These are phyloP conservation scores for Danaus chrysippus DNA, from an alignment of 2,888 invertebrate species.

Conservation along the genomic window DNA sequence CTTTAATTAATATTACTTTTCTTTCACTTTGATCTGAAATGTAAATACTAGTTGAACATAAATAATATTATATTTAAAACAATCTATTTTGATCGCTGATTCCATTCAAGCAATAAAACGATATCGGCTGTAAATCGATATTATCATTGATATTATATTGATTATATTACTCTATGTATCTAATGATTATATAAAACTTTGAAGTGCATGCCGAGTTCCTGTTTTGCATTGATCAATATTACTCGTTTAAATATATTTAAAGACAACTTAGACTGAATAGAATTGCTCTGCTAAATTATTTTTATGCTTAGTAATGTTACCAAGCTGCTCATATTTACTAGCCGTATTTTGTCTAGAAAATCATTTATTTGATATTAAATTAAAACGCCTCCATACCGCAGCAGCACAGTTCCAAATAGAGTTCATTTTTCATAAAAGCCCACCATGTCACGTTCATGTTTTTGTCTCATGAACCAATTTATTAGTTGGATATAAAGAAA, in stretches of 20 bases:
- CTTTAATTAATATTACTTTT: not conserved
- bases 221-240: not conserved
- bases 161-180: not conserved
- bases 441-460: conserved; percentile 9
- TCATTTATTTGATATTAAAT: conserved; percentile 12
- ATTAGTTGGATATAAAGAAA: not conserved
- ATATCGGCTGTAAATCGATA: too few species aligned
- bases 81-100: too few species aligned
- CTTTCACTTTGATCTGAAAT: too few species aligned
- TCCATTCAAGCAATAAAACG: too few species aligned
- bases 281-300: conserved; percentile 8
- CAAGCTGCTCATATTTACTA: conserved; percentile 6
- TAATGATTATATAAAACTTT: not conserved
- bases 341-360: conserved; percentile 1
- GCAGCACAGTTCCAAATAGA: conserved; percentile 13
- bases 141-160: not conserved
- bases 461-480: not conserved
- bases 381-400: conserved; percentile 16
- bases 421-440: conserved; percentile 9
- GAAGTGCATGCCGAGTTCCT: not conserved
- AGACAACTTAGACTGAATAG: not conserved
- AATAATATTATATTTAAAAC: too few species aligned
- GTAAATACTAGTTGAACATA: too few species aligned
- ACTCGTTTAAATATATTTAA: too few species aligned
- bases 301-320: conserved; percentile 11